Evolutionary conservation across 2,888 invertebrate species (phyloP).

Genomic region (Neoascia interrupta): DNA sequence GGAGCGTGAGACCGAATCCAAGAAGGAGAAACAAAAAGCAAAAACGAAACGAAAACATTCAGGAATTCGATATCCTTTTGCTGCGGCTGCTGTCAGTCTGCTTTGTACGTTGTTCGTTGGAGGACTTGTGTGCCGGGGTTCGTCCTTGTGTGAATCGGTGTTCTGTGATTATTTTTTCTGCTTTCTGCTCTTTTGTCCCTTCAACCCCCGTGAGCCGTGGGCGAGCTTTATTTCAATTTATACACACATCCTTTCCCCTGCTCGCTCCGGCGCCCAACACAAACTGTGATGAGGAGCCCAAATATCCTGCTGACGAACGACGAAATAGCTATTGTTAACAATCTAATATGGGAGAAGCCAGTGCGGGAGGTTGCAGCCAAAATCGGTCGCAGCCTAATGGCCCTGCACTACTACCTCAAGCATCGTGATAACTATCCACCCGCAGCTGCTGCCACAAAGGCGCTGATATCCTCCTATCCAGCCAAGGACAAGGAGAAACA

Average conservation of each 20-base stretch:
- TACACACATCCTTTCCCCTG: slow-evolving; percentile 11
- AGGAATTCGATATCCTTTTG: slow-evolving; percentile 64
- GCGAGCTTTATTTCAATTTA: slow-evolving; percentile 17
- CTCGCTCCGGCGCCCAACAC: slow-evolving; percentile 6
- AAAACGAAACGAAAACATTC: slow-evolving; percentile 62
- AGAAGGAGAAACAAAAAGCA: slow-evolving; percentile 28
- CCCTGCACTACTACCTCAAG: slow-evolving; percentile 76
- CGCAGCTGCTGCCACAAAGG: slow-evolving; percentile 33
- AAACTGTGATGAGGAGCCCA: slow-evolving; percentile 51
- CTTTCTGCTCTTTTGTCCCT: slow-evolving; percentile 16
- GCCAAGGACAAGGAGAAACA: slow-evolving; percentile 49
- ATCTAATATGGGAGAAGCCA: slow-evolving; percentile 63
- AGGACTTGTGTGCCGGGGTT: slow-evolving; percentile 37
- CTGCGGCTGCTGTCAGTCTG: slow-evolving; percentile 39
- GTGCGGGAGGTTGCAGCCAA: slow-evolving; percentile 60
- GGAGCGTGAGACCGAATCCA: slow-evolving; percentile 48
- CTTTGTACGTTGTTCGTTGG: slow-evolving; percentile 54
- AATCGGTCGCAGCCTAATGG: slow-evolving; percentile 75
- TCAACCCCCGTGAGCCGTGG: slow-evolving; percentile 27
- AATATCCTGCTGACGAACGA: slow-evolving; percentile 51
- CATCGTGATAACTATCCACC: slow-evolving; percentile 75
- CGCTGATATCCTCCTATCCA: slow-evolving; percentile 17
- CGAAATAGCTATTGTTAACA: slow-evolving; percentile 63
- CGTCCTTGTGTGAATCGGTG: slow-evolving; percentile 61
- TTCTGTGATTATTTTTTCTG: slow-evolving; percentile 56